Evolutionary conservation across 2,888 invertebrate genomes (phyloP).

Genomic region (Amphiduros pacificus): DNA sequence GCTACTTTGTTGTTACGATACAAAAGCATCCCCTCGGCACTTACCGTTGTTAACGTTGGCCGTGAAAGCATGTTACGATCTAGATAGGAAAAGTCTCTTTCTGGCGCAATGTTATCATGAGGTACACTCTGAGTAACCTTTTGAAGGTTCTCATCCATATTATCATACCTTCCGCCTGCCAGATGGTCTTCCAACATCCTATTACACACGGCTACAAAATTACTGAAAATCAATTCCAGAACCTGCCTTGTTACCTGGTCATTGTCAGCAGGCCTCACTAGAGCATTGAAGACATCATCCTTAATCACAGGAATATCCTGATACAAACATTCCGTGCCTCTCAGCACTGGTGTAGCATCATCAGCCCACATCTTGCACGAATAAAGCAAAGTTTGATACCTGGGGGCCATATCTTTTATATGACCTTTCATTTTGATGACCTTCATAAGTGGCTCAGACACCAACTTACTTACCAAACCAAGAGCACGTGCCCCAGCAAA

Average conservation of each 20-base stretch:
- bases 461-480: not conserved
- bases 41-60: not conserved
- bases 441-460: not conserved
- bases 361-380: not conserved
- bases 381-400: not conserved
- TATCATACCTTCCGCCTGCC: too few relatives aligned
- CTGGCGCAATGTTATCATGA: not conserved
- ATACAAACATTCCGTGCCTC: not conserved
- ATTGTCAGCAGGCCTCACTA: not conserved
- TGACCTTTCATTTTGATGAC: not conserved
- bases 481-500: not conserved
- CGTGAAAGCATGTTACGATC: not conserved
- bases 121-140: not conserved
- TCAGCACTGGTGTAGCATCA: not conserved
- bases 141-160: too few relatives aligned
- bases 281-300: not conserved
- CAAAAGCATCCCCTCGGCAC: not conserved
- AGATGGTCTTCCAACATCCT: too few relatives aligned
- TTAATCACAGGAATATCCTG: not conserved
- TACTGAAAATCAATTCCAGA: not conserved
- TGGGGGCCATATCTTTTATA: not conserved
- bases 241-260: not conserved
- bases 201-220: not conserved
- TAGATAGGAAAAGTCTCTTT: not conserved
- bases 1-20: not conserved